Base-by-base conservation (phyloP, 2,797 vertebrate genomes). In the Odontamblyopus lacepedii region DNA sequence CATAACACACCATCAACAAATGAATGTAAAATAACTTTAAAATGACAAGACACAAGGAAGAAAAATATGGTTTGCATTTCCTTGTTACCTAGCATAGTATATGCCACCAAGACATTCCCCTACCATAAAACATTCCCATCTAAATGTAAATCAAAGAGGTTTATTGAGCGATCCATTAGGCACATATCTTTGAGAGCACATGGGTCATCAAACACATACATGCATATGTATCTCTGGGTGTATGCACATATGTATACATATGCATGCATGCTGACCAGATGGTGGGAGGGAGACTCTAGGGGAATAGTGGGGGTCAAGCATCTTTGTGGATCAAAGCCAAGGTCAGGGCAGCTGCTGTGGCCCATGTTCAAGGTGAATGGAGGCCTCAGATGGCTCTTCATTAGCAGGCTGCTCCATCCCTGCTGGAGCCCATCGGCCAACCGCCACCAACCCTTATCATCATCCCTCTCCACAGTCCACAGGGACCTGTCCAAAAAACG, bases 311-410 rank as follows among this genome's bases (percentile, higher is more conserved):
- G 92, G 91, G 93, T 93, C 92, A 94, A 90, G 87, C 87, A 88
- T 91, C 92, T 92, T 92, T 87, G 84, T 88, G 90, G 93, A 94
- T 94, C 93, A 94, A 94, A 94, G 94, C 93, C 94, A 95, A 95
- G 93, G 94, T 95, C 93, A 93, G 93, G 87, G 88, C 89, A 92
- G 91, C 90, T 90, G 90, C 90, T 91, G 89, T 92, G 89, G 91
- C 92, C 91, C 92, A 93, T 88, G 93, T 93, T 95, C 93, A 95
- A 94, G 94, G 93, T 94, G 94, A 93, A 91, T 85, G 76, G 84
- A 91, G 85, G 89, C 86, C 93, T 94, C 93, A 94, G 92, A 94
- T 94, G 94, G 92, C 88, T 91, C 89, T 89, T 91, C 91, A 94
- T 93, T 92, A 94, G 88, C 89, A 93, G 87, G 90, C 91, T 83